Evolutionary conservation across 2,888 invertebrate species (phyloP).

Genomic region (Crossocerus cetratus): DNA sequence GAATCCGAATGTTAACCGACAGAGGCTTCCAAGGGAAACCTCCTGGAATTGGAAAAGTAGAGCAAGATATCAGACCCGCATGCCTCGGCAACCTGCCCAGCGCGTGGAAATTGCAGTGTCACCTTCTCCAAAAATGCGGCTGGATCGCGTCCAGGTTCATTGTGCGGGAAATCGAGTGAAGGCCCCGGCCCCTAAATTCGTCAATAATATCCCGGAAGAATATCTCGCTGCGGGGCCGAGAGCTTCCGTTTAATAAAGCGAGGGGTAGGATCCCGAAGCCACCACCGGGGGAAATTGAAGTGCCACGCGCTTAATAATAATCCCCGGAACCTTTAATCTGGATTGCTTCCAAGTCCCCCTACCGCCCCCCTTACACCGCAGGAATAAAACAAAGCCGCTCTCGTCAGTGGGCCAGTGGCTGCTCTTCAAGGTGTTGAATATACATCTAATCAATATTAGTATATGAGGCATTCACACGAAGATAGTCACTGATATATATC

Average conservation of each 20-base stretch:
- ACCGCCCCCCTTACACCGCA: not conserved
- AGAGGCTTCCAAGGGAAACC: no score
- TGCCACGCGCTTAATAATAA: slow-evolving; percentile 39
- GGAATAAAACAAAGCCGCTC: no score
- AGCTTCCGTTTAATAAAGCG: not conserved
- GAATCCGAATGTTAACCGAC: no score
- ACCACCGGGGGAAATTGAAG: slow-evolving; percentile 11
- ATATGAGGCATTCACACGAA: no score
- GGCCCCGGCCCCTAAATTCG: not conserved
- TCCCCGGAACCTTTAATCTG: slow-evolving; percentile 37
- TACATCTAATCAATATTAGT: no score
- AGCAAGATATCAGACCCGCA: not conserved
- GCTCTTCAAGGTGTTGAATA: no score
- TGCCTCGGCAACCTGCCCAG: slow-evolving; percentile 41
- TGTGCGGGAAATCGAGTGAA: slow-evolving; percentile 41
- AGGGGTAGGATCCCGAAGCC: not conserved
- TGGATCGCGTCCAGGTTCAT: slow-evolving; percentile 46
- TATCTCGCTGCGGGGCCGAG: not conserved
- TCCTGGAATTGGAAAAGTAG: no score
- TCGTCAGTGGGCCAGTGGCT: no score
- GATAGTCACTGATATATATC: no score
- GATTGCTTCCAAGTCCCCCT: slow-evolving; percentile 45
- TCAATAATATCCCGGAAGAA: not conserved
- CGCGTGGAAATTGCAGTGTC: slow-evolving; percentile 45
- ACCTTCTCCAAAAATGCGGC: slow-evolving; percentile 43